A percentile compares a stretch with the other conserved stretches of the same genome.
phyloP scores from a whole-genome alignment of 1,140 invertebrate genomes.

The Anadara kagoshimensis region DNA sequence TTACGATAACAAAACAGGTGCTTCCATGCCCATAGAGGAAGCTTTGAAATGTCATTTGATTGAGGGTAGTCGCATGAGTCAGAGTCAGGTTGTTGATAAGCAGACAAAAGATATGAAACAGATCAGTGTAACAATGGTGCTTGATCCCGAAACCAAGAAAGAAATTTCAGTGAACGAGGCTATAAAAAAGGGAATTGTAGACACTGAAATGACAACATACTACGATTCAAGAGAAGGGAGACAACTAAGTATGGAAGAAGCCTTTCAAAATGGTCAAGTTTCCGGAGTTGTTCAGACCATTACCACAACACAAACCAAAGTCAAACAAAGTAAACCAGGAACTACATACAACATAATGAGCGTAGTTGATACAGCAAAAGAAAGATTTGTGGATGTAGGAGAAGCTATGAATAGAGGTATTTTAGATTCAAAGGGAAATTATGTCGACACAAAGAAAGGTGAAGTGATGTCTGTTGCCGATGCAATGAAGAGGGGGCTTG shows the following conservation, averaged over 20 bases:
- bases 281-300: conserved; percentile 76
- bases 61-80: conserved; percentile 83
- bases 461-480: conserved; percentile 84
- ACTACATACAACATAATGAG: conserved; percentile 77
- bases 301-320: conserved; percentile 68
- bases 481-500: conserved; percentile 85
- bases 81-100: conserved; percentile 86
- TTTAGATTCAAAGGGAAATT: conserved; percentile 68
- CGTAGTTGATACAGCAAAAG: conserved; percentile 86
- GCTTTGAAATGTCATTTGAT: conserved; percentile 86
- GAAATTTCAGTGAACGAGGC: conserved; percentile 80
- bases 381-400: conserved; percentile 51
- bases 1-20: conserved; percentile 78
- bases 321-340: conserved; percentile 48
- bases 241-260: conserved; percentile 82
- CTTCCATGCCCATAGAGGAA: conserved; percentile 82
- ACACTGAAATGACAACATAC: conserved; percentile 76
- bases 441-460: conserved; percentile 86
- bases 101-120: conserved; percentile 81
- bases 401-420: conserved; percentile 70
- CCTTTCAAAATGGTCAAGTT: conserved; percentile 85
- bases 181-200: conserved; percentile 60
- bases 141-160: conserved; percentile 83
- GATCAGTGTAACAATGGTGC: conserved; percentile 55
- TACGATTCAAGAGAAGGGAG: conserved; percentile 66